Evolutionary conservation across 2,888 invertebrate species (phyloP).

Genomic region (Amphipyra berbera): DNA sequence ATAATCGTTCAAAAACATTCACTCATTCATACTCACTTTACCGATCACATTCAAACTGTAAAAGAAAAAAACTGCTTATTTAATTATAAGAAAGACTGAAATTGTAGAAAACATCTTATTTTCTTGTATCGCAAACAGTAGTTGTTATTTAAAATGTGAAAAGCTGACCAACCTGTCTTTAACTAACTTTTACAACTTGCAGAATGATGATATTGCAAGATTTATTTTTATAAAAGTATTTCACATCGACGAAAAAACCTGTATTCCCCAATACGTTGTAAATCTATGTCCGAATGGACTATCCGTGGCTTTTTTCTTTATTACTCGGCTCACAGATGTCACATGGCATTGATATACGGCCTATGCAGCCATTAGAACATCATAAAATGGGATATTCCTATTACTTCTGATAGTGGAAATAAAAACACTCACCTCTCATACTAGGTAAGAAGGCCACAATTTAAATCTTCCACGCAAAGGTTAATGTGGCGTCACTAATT

Average conservation of each 20-base stretch:
- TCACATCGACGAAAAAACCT: constrained; percentile 28
- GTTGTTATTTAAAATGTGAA: no score
- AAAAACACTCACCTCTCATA: not conserved
- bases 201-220: constrained; percentile 13
- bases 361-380: constrained; percentile 44
- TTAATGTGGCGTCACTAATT: no score
- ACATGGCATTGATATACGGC: constrained; percentile 43
- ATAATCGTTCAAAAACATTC: no score
- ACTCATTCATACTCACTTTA: no score
- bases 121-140: no score
- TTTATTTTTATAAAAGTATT: constrained; percentile 37
- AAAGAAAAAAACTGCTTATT: no score
- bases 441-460: no score
- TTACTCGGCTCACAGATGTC: constrained; percentile 49
- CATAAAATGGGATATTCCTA: constrained; percentile 45
- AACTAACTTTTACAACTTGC: constrained; percentile 4
- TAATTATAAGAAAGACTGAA: no score
- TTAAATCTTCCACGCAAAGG: no score
- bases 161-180: no score
- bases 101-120: no score
- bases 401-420: constrained; percentile 7
- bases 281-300: constrained; percentile 55
- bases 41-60: no score
- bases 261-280: constrained; percentile 41
- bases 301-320: constrained; percentile 49